Percentiles rank a stretch among this genome's conserved stretches.
phyloP scores from a whole-genome alignment of 2,113 vertebrate genomes.

The Nerophis lumbriciformis region DNA sequence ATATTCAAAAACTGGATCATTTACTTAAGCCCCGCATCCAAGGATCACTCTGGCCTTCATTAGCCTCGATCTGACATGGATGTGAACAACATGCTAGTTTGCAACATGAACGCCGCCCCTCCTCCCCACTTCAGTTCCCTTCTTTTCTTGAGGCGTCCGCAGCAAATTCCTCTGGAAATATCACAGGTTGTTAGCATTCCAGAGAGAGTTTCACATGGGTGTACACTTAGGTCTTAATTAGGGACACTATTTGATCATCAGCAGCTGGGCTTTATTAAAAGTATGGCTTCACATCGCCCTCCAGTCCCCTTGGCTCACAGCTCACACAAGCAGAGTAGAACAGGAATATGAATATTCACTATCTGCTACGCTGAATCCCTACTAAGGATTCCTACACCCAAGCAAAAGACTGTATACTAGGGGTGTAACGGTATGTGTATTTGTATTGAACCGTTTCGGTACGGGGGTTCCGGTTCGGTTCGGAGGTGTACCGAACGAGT shows the following conservation, averaged over 20 bases:
- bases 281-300: conserved; percentile 30
- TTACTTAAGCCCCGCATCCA: conserved; percentile 60
- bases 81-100: conserved; percentile 65
- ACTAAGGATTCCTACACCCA: conserved; percentile 5
- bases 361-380: not conserved
- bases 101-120: conserved; percentile 50
- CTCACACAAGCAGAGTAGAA: conserved; percentile 31
- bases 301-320: conserved; percentile 41
- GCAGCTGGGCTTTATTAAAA: conserved; percentile 66
- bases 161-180: conserved; percentile 63
- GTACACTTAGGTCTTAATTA: conserved; percentile 63
- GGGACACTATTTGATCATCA: conserved; percentile 65
- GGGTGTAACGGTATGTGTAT: too few relatives aligned
- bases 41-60: conserved; percentile 65
- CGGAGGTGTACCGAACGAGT: too few relatives aligned
- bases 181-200: conserved; percentile 69
- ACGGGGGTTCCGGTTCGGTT: too few relatives aligned
- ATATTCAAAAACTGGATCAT: conserved; percentile 61
- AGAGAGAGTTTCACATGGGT: conserved; percentile 53
- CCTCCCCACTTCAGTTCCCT: conserved; percentile 20
- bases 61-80: conserved; percentile 66
- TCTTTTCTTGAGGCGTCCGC: conserved; percentile 40
- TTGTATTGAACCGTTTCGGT: too few relatives aligned
- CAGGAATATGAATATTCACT: conserved; percentile 41
- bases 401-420: conserved; percentile 3